Conservation (phyloP, 2,113 vertebrate genomes). For the Chaenogobius annularis region DNA sequence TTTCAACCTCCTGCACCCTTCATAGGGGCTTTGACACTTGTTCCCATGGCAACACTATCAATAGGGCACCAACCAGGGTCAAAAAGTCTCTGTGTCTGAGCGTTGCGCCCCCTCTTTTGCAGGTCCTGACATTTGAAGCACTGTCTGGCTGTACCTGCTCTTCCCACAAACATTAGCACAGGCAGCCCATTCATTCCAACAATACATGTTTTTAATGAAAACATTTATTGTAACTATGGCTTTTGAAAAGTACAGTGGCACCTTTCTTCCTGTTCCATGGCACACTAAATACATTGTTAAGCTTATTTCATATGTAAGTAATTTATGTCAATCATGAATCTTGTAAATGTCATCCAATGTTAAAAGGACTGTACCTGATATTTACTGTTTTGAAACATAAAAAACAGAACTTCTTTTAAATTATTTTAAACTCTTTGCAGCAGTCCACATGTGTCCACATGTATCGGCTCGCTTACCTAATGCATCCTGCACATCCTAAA, state of each 20-base stretch:
- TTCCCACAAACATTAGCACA: slow-evolving; percentile 21
- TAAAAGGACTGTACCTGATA: too few relatives aligned
- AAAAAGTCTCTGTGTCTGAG: slow-evolving; percentile 43
- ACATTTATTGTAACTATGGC: neutral
- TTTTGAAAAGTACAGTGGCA: neutral
- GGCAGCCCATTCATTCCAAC: slow-evolving; percentile 16
- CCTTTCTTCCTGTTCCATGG: neutral
- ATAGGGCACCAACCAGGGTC: slow-evolving; percentile 59
- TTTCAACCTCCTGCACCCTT: slow-evolving; percentile 57
- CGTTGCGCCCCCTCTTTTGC: slow-evolving; percentile 15
- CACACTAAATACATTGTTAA: slow-evolving; percentile 1
- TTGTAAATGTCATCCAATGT: slow-evolving; percentile 49
- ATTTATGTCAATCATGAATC: slow-evolving; percentile 29
- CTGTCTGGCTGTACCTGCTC: slow-evolving; percentile 37
- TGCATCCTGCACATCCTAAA: too few relatives aligned
- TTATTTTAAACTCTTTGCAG: too few relatives aligned
- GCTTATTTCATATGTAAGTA: slow-evolving; percentile 37
- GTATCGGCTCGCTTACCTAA: too few relatives aligned
- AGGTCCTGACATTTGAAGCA: slow-evolving; percentile 56
- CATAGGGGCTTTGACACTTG: slow-evolving; percentile 56
- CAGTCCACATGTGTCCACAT: too few relatives aligned
- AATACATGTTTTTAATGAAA: too few relatives aligned
- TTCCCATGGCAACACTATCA: slow-evolving; percentile 77
- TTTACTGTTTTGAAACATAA: too few relatives aligned
- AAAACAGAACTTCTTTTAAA: too few relatives aligned